Evolutionary conservation across 2,888 invertebrate species (phyloP), one percentile per base, ranked within the genome.

Genomic region (Oscheius sp.): DNA sequence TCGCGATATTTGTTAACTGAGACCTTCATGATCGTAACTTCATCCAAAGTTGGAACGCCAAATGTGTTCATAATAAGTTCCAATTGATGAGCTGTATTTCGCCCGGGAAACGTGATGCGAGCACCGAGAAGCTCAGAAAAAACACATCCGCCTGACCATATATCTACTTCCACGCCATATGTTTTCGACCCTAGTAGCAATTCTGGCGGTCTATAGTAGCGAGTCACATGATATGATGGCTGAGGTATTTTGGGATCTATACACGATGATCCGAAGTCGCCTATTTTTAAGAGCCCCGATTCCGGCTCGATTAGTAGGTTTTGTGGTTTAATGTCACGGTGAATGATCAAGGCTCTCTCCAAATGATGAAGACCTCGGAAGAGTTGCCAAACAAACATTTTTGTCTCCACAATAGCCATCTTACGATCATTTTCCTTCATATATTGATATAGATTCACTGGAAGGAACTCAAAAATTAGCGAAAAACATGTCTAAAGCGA

Each of bases 251-350:
- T 71, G 0, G 57, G n/a, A 55, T 73, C 64, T 1, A 57, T 52
- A 57, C 45, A 39, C 20, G 39, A 58, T 8, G 25, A 34, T 69
- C 97, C 97, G 88, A 98, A 97, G 89, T 98, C 97, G 2, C 96
- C 96, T 69, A 97, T 88, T 88, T 98, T 98, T 0, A 98, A 88
- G 3, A 93, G 91, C 0, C 95, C 97, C 87, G 71, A 57, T 5
- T 92, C 92, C 87, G 95, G 96, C 0, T 96, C 96, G 70, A 97
- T 94, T 10, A 98, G 89, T 34, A 98, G 95, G 89, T 98, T 98
- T 0, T 96, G 96, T 6, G 97, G 96, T 89, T 98, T 97, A 95
- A 98, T 95, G 85, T 97, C 97, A 80, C 95, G 90, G 85, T 95
- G 95, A 0, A 95, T 73, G 33, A 85, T 82, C 15, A 63, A 66